A percentile compares a stretch with the other conserved stretches of the same genome.
phyloP scores from a whole-genome alignment of 2,888 invertebrate species.

The Antheraea assamensis region DNA sequence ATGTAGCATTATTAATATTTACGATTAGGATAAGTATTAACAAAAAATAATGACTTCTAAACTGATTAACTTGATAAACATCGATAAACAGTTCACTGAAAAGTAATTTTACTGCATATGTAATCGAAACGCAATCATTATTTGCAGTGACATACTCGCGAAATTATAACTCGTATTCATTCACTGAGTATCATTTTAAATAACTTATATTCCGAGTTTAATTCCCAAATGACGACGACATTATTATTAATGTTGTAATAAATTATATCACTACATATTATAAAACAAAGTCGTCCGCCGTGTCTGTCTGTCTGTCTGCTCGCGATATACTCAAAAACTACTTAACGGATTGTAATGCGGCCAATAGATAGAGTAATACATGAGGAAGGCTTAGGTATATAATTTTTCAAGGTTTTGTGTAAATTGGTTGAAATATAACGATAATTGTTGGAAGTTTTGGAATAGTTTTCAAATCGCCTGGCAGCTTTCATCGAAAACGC shows the following conservation, averaged over 20 bases:
- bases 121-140: slow-evolving; percentile 40
- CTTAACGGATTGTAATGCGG: too few species aligned
- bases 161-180: slow-evolving; percentile 37
- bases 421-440: too few species aligned
- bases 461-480: too few species aligned
- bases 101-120: slow-evolving; percentile 30
- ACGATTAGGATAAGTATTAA: background rate
- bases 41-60: background rate
- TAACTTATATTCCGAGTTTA: slow-evolving; percentile 32
- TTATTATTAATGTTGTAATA: slow-evolving; percentile 3
- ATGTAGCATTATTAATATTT: background rate
- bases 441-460: too few species aligned
- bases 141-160: slow-evolving; percentile 50
- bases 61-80: background rate
- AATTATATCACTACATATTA: too few species aligned
- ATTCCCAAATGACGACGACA: slow-evolving; percentile 25
- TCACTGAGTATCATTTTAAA: slow-evolving; percentile 42
- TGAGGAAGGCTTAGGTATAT: too few species aligned
- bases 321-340: too few species aligned
- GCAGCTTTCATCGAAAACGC: too few species aligned
- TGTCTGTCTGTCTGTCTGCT: too few species aligned
- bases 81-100: slow-evolving; percentile 22
- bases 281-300: too few species aligned
- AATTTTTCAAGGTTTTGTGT: too few species aligned
- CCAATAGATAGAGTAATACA: too few species aligned